Evolutionary conservation across 1,140 invertebrate species (phyloP), one percentile per base, ranked within the genome.

Genomic region (Scylla paramamosain): DNA sequence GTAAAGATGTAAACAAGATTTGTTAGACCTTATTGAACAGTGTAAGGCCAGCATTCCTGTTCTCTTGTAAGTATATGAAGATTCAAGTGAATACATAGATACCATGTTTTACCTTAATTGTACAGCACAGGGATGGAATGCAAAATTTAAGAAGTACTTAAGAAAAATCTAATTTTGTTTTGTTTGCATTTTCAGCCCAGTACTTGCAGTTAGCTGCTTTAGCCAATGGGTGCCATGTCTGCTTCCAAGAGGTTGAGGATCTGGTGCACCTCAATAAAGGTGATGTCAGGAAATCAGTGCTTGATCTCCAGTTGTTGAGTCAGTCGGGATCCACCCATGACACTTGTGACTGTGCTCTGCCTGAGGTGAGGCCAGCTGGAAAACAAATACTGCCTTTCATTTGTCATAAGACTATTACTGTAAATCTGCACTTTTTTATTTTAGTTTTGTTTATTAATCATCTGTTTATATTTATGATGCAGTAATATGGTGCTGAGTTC

Each of bases 221-320:
- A 46, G 95, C 92, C 52, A 95, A 95, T 84, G 95, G 95, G 14
- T 45, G 91, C 59, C 93, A 94, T 12, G 32, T 94, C n/a, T 94
- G 93, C n/a, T n/a, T 12, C 16, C 67, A 91, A 31, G 93, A 90
- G 7, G 29, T 52, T 20, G 67, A 86, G 77, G 29, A 20, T 20
- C 93, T 94, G n/a, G 59, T 94, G 7, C 59, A 91, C 7, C 48
- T 28, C 45, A 90, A 94, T 12, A 91, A 91, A 52, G 67, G 93
- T 77, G 93, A 94, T 29, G 45, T 94, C 28, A 82, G 93, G 67
- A 88, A 94, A 67, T 94, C 87, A 7, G 12, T 94, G 29, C 88
- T 91, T 0, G 87, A 91, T 39, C 93, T 94, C 28, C 93, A 94
- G 88, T n/a, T 94, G 16, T 6, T 90, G 89, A n/a, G 88, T 20